Evolutionary conservation across 2,888 invertebrate genomes (phyloP).

Genomic region (Caenorhabditis afra): DNA sequence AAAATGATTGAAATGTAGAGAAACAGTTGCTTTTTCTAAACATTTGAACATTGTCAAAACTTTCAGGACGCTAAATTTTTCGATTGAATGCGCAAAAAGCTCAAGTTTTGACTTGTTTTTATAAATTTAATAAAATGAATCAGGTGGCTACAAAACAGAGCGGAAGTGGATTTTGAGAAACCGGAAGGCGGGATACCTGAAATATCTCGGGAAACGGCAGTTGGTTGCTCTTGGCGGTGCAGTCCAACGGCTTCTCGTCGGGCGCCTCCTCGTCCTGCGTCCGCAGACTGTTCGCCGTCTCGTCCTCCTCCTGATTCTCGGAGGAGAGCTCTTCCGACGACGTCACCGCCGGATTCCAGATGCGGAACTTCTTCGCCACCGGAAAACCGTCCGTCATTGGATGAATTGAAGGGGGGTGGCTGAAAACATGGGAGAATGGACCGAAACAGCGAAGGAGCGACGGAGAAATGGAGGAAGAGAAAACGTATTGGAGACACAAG

Average conservation of each 20-base stretch:
- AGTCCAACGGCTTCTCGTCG: constrained; percentile 56
- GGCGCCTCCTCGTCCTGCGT: constrained; percentile 34
- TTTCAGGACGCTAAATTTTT: no score
- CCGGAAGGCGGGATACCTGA: constrained; percentile 28
- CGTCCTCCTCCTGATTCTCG: constrained; percentile 30
- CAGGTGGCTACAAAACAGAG: no score
- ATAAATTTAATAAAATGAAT: no score
- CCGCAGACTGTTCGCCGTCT: neutral
- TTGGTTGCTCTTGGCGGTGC: constrained; percentile 19
- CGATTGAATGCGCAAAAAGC: no score
- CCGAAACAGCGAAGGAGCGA: neutral
- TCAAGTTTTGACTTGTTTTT: no score
- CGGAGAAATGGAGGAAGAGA: no score
- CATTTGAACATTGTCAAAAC: no score
- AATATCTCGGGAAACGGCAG: constrained; percentile 44
- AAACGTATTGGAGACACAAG: no score
- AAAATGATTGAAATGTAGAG: neutral
- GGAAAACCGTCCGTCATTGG: constrained; percentile 68
- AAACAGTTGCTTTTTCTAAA: no score
- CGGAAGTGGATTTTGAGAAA: no score
- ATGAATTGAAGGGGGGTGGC: no score
- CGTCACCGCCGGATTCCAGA: constrained; percentile 77
- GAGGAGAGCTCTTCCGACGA: constrained; percentile 13
- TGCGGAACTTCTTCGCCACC: constrained; percentile 67
- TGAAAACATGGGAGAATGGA: neutral